Evolutionary conservation across 2,797 vertebrate species (phyloP).

Genomic region (Gymnoscopelus microlampas): DNA sequence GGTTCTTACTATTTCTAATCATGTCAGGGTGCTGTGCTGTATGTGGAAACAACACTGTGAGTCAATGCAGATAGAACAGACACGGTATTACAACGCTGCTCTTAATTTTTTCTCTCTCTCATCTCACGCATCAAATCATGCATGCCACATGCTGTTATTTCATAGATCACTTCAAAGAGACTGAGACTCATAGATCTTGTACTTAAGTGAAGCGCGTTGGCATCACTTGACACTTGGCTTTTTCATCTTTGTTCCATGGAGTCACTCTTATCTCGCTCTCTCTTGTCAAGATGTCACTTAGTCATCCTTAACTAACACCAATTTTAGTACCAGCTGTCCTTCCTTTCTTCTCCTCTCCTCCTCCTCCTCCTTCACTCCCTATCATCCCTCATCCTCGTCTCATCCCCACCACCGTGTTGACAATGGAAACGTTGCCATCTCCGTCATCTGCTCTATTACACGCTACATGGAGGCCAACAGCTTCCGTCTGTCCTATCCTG

Average conservation of each 20-base stretch:
- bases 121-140: constrained; percentile 50
- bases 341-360: constrained; percentile 20
- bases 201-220: constrained; percentile 44
- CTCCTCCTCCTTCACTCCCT: constrained; percentile 4
- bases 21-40: too few relatives aligned
- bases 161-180: constrained; percentile 59
- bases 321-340: constrained; percentile 55
- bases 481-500: constrained; percentile 41
- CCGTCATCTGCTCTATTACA: constrained; percentile 47
- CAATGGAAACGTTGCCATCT: constrained; percentile 41
- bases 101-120: constrained; percentile 21
- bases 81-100: constrained; percentile 32
- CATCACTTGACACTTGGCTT: constrained; percentile 45
- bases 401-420: constrained; percentile 27
- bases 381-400: constrained; percentile 33
- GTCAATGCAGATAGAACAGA: constrained; percentile 24
- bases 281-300: constrained; percentile 69
- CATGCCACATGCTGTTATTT: constrained; percentile 63
- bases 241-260: constrained; percentile 54
- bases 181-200: constrained; percentile 62
- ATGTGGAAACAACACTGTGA: too few relatives aligned
- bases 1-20: too few relatives aligned
- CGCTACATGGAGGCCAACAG: constrained; percentile 39
- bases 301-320: constrained; percentile 63
- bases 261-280: constrained; percentile 55